Percentiles rank a stretch among this genome's conserved stretches.
Evolutionary conservation across 2,797 vertebrate species (phyloP).

Genomic region (Bovichtus variegatus): DNA sequence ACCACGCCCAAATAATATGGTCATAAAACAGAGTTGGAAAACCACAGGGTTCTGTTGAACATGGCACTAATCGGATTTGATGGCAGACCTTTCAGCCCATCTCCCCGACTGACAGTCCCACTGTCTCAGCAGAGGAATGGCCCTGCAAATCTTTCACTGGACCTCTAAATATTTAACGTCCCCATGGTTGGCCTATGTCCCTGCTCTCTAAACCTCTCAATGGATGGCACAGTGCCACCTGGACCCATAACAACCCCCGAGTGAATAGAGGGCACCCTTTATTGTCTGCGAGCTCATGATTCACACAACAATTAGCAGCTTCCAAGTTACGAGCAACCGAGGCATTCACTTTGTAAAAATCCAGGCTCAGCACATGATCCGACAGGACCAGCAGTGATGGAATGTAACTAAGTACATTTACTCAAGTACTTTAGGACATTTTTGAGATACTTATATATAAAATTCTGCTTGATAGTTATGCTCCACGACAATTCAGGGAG

Average conservation of each 20-base stretch:
- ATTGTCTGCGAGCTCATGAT: slow-evolving; percentile 71
- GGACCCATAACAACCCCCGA: slow-evolving; percentile 59
- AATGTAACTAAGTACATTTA: slow-evolving; percentile 8
- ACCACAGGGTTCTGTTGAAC: slow-evolving; percentile 27
- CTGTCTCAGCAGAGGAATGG: slow-evolving; percentile 59
- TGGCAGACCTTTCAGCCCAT: slow-evolving; percentile 35
- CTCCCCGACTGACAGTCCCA: slow-evolving; percentile 42
- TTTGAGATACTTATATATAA: not conserved
- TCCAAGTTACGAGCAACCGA: slow-evolving; percentile 58
- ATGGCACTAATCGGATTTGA: slow-evolving; percentile 24
- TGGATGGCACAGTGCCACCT: slow-evolving; percentile 82
- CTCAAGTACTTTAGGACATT: not conserved
- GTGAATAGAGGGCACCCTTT: slow-evolving; percentile 72
- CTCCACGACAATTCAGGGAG: not conserved
- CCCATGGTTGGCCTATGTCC: slow-evolving; percentile 68
- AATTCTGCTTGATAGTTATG: not conserved
- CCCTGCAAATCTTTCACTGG: slow-evolving; percentile 77
- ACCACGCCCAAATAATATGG: slow-evolving; percentile 34
- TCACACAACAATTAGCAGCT: slow-evolving; percentile 80
- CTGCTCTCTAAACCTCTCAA: slow-evolving; percentile 70
- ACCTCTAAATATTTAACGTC: slow-evolving; percentile 79
- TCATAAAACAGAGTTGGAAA: slow-evolving; percentile 54
- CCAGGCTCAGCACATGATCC: slow-evolving; percentile 44
- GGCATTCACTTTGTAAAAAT: slow-evolving; percentile 46
- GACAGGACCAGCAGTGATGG: slow-evolving; percentile 16